Evolutionary conservation across 2,113 vertebrate genomes (phyloP).

Genomic region (Emydura subglobosa): DNA sequence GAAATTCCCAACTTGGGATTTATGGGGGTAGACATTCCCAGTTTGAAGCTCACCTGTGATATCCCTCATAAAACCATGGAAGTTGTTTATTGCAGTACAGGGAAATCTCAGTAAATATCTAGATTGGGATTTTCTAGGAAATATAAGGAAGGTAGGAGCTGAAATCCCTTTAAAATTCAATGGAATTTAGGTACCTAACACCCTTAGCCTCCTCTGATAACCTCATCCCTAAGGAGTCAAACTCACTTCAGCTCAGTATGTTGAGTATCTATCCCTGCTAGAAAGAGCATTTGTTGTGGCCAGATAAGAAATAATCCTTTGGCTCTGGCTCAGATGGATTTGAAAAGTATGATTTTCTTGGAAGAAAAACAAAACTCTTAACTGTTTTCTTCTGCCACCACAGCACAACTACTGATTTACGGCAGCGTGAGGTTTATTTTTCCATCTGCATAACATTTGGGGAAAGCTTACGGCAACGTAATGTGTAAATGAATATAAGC

Average conservation of each 20-base stretch:
- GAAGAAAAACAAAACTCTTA: conserved; percentile 74
- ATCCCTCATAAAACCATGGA: conserved; percentile 45
- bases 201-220: neutral
- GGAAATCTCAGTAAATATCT: conserved; percentile 47
- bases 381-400: conserved; percentile 70
- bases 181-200: neutral
- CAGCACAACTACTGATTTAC: conserved; percentile 75
- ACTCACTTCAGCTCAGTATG: neutral
- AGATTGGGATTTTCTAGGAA: neutral
- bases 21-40: conserved; percentile 20
- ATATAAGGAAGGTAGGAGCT: neutral
- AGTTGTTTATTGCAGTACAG: neutral
- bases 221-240: neutral
- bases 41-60: conserved; percentile 45
- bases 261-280: conserved; percentile 8
- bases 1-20: conserved; percentile 43
- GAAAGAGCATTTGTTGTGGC: conserved; percentile 48
- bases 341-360: conserved; percentile 78
- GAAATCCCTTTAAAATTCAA: neutral
- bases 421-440: conserved; percentile 71
- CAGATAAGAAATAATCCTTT: conserved; percentile 80
- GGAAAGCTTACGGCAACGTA: conserved; percentile 67
- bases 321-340: conserved; percentile 72
- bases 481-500: conserved; percentile 67
- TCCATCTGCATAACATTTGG: conserved; percentile 76